These are phyloP conservation scores for Silurus asotus DNA, from an alignment of 2,113 vertebrate species.

Conservation along the genomic window DNA sequence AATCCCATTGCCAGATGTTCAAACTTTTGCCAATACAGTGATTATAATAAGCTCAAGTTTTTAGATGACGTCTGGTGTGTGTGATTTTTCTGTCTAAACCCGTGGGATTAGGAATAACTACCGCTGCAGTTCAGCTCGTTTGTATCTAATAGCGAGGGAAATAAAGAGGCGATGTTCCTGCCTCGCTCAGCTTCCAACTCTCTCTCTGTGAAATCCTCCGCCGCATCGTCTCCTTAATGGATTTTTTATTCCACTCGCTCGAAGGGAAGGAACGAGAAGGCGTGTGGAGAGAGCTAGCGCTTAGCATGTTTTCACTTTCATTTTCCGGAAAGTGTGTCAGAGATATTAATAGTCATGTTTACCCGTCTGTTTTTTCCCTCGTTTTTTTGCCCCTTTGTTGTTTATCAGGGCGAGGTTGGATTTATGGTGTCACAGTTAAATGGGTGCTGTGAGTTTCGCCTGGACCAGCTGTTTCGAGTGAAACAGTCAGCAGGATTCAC, in stretches of 20 bases:
- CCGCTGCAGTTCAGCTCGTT: background rate
- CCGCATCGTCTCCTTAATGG: background rate
- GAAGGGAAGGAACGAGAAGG: background rate
- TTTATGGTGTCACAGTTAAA: constrained; percentile 62
- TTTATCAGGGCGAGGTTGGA: background rate
- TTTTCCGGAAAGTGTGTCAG: constrained; percentile 62
- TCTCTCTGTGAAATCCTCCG: background rate
- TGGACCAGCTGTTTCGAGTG: constrained; percentile 48
- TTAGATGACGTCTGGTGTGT: background rate
- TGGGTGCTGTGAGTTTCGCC: constrained; percentile 60
- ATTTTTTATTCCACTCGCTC: background rate
- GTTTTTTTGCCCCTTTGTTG: background rate
- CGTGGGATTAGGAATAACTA: background rate
- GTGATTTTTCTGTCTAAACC: background rate
- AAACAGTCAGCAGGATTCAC: constrained; percentile 60
- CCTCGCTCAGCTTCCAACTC: background rate
- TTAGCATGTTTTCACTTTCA: constrained; percentile 60
- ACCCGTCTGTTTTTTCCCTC: constrained; percentile 32
- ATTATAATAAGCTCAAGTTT: no score
- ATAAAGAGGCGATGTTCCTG: constrained; percentile 4
- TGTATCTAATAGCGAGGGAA: background rate
- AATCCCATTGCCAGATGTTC: no score
- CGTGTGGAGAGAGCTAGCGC: background rate
- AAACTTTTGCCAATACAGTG: no score
- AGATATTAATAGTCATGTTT: constrained; percentile 55